A percentile compares a stretch with the other conserved stretches of the same genome.
phyloP scores from a whole-genome alignment of 2,113 vertebrate genomes.

The Grus americana region DNA sequence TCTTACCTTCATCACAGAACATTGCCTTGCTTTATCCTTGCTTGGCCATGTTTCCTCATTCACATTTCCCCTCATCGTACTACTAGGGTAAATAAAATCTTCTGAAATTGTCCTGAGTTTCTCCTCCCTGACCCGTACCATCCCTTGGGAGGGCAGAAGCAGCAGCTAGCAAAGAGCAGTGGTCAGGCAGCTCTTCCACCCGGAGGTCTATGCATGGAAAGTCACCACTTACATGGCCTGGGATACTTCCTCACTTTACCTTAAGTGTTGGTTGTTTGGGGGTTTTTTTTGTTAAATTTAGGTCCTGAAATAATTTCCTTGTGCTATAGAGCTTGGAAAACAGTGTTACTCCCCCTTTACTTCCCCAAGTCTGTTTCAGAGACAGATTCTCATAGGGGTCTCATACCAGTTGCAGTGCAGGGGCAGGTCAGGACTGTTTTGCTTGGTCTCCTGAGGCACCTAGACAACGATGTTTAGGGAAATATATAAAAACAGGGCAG shows the following conservation, averaged over 20 bases:
- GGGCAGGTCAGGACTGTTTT: background rate
- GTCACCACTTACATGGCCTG: background rate
- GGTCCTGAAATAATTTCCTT: background rate
- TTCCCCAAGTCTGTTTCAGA: background rate
- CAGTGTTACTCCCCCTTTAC: background rate
- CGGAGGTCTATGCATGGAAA: background rate
- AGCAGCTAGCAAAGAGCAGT: background rate
- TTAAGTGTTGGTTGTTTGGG: background rate
- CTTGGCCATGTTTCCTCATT: background rate
- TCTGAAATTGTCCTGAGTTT: background rate
- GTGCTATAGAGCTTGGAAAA: background rate
- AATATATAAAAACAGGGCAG: background rate
- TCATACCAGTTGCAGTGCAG: background rate
- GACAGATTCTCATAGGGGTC: background rate
- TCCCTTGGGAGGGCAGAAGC: background rate
- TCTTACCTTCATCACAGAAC: background rate
- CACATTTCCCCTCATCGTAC: fast-evolving
- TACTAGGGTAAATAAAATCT: background rate
- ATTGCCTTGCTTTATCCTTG: background rate
- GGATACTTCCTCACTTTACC: background rate
- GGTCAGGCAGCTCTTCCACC: background rate
- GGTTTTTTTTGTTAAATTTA: background rate
- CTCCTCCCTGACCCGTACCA: background rate
- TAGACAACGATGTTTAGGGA: background rate
- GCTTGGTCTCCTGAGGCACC: background rate